These are phyloP conservation scores for Sminthurinus aureus DNA, from an alignment of 2,888 invertebrate genomes.

Conservation along the genomic window DNA sequence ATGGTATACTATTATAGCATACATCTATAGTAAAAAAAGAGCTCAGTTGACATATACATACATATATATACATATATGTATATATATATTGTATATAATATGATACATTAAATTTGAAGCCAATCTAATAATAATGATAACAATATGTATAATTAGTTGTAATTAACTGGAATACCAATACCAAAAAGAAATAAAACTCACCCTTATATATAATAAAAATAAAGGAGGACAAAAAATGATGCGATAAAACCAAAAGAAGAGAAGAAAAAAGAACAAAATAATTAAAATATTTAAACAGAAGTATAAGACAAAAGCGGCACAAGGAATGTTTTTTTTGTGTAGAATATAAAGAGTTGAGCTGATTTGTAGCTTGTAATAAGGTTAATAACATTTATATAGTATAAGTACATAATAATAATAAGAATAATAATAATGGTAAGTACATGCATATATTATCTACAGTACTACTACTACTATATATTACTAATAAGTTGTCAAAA, in stretches of 20 bases:
- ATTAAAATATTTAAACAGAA: background rate
- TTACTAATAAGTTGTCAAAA: slow-evolving; percentile 15
- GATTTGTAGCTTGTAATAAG: background rate
- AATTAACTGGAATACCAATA: too few species aligned
- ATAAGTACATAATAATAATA: background rate
- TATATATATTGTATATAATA: background rate
- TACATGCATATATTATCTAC: slow-evolving; percentile 2
- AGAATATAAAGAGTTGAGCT: background rate
- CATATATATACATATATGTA: background rate
- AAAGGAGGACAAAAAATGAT: background rate
- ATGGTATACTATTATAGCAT: background rate
- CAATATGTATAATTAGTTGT: too few species aligned
- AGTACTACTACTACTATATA: background rate
- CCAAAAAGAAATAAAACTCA: too few species aligned
- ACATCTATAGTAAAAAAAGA: background rate
- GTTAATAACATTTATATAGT: background rate
- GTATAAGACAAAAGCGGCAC: too few species aligned
- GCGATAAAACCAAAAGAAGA: background rate
- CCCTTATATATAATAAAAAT: background rate
- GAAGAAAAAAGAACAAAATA: background rate
- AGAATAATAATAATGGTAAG: background rate
- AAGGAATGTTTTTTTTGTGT: too few species aligned
- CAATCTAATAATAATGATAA: background rate
- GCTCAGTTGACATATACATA: too few species aligned
- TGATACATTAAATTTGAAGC: background rate